phyloP scores from a whole-genome alignment of 2,113 vertebrate species.

The Balaeniceps rex region DNA sequence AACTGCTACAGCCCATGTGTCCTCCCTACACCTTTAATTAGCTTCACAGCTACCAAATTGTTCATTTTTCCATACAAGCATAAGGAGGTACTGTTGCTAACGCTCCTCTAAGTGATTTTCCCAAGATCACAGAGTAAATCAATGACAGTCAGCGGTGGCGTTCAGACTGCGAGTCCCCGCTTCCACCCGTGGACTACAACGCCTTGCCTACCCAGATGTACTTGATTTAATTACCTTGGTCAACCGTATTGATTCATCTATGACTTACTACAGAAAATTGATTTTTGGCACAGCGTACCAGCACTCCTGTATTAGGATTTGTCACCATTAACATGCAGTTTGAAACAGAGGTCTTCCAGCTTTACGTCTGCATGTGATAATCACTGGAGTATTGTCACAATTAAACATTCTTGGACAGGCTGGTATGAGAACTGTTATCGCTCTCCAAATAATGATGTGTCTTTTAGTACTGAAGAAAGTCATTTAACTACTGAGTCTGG shows the following conservation, averaged over 20 bases:
- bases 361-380: neutral
- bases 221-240: neutral
- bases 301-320: neutral
- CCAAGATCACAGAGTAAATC: neutral
- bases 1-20: neutral
- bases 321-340: neutral
- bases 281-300: neutral
- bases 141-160: rapidly evolving
- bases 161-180: neutral
- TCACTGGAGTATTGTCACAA: neutral
- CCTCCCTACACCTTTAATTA: neutral
- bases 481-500: neutral
- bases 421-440: neutral
- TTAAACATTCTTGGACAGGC: neutral
- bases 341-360: neutral
- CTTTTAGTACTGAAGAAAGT: neutral
- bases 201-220: neutral
- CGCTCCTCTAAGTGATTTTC: neutral
- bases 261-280: neutral
- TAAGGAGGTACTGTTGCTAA: neutral
- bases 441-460: neutral
- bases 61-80: neutral
- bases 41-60: neutral
- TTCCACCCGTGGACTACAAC: neutral
- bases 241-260: neutral